Percentiles rank a stretch among this genome's conserved stretches.
phyloP scores from a whole-genome alignment of 1,140 invertebrate species.

The Euwallacea similis region DNA sequence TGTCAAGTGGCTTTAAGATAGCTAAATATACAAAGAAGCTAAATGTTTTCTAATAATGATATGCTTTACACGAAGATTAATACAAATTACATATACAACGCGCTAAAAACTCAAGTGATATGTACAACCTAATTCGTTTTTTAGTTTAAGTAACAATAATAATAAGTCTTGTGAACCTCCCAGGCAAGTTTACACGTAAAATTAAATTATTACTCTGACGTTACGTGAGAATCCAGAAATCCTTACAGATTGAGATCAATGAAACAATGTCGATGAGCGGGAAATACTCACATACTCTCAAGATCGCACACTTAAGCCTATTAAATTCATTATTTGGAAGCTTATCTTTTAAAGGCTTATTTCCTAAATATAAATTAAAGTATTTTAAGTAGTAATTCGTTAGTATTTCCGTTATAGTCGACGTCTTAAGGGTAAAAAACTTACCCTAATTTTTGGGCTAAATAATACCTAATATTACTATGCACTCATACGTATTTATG shows the following conservation, averaged over 20 bases:
- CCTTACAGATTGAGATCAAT: not conserved
- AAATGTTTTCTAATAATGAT: slow-evolving; percentile 34
- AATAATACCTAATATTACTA: too few species aligned
- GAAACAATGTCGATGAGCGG: too few species aligned
- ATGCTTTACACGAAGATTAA: slow-evolving; percentile 38
- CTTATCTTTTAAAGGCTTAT: slow-evolving; percentile 17
- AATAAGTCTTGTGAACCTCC: slow-evolving; percentile 39
- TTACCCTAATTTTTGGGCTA: too few species aligned
- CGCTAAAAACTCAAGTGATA: slow-evolving; percentile 42
- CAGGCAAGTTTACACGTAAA: slow-evolving; percentile 5
- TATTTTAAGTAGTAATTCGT: not conserved
- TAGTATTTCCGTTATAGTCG: too few species aligned
- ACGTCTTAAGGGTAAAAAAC: too few species aligned
- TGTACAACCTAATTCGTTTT: slow-evolving; percentile 42
- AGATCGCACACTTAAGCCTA: slow-evolving; percentile 8
- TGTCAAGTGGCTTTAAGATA: slow-evolving; percentile 47
- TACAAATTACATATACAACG: not conserved
- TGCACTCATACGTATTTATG: too few species aligned
- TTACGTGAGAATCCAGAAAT: not conserved
- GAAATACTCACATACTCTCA: not conserved
- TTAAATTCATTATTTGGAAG: slow-evolving; percentile 6
- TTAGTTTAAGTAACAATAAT: slow-evolving; percentile 21
- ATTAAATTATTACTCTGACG: slow-evolving; percentile 7
- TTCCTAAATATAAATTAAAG: slow-evolving; percentile 23
- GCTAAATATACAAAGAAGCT: slow-evolving; percentile 43